A percentile compares a stretch with the other conserved stretches of the same genome.
Conservation (phyloP, 2,888 invertebrate genomes). For the Cyrtodaria siliqua region DNA sequence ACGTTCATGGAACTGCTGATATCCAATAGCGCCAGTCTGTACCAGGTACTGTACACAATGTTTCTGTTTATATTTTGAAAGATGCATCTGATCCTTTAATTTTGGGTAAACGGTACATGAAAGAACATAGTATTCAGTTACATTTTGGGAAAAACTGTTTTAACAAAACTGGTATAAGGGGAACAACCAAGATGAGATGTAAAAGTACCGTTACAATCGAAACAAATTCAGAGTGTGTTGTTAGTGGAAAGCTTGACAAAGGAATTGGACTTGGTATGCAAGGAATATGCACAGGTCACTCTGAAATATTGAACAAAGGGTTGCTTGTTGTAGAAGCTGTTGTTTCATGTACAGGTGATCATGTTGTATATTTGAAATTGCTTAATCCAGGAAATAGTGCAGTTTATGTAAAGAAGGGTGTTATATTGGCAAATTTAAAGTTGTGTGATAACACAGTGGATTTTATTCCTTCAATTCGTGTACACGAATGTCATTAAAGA, state of each 20-base stretch:
- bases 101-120: conserved; percentile 38
- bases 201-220: conserved; percentile 10
- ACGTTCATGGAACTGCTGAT: conserved; percentile 32
- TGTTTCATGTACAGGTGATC: conserved; percentile 23
- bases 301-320: conserved; percentile 26
- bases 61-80: conserved; percentile 34
- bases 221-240: conserved; percentile 36
- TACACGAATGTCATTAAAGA: conserved; percentile 19
- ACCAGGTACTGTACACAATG: background rate
- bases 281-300: conserved; percentile 32
- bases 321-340: conserved; percentile 30
- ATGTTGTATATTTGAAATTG: conserved; percentile 22
- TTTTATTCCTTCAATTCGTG: conserved; percentile 24
- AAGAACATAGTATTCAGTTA: conserved; percentile 13
- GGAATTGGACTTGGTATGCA: conserved; percentile 27
- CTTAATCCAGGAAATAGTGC: conserved; percentile 36
- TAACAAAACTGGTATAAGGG: conserved; percentile 8
- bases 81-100: conserved; percentile 39
- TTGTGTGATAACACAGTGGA: conserved; percentile 36
- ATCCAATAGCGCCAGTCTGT: conserved; percentile 7
- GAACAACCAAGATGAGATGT: conserved; percentile 27
- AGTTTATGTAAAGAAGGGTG: conserved; percentile 29
- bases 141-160: conserved; percentile 23
- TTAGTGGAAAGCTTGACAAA: conserved; percentile 19
- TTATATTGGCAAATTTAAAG: conserved; percentile 32